Percentiles rank a stretch among this genome's conserved stretches.
Conservation (phyloP, 2,888 invertebrate genomes). For the Trissoscelio sp. region DNA sequence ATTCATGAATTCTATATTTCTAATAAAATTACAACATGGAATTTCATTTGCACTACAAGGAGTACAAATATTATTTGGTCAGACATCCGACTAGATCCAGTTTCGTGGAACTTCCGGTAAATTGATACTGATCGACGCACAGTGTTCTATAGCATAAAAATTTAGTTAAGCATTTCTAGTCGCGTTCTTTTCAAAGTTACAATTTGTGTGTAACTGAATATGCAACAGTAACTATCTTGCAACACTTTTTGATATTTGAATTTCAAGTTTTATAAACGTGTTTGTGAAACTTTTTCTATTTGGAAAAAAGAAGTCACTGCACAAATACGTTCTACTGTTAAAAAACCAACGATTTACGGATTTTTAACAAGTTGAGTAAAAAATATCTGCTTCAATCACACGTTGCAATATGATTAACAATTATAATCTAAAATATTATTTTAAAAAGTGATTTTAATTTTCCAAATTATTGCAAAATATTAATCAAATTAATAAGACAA, state of each 20-base stretch:
- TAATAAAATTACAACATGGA: conserved; percentile 26
- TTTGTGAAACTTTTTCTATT: conserved; percentile 19
- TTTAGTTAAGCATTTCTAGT: conserved; percentile 24
- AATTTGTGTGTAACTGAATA: conserved; percentile 20
- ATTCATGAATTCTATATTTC: too few relatives aligned
- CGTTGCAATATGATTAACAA: not conserved
- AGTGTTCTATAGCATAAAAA: conserved; percentile 5
- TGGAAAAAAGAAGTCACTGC: not conserved
- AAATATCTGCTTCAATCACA: not conserved
- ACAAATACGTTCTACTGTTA: not conserved
- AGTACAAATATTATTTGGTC: conserved; percentile 50
- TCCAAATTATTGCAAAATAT: too few relatives aligned
- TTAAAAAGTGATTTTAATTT: too few relatives aligned
- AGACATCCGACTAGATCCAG: conserved; percentile 26
- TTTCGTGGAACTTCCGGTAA: conserved; percentile 22
- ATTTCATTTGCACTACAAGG: conserved; percentile 27
- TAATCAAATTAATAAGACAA: too few relatives aligned
- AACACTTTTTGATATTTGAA: conserved; percentile 1
- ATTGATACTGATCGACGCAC: conserved; percentile 48
- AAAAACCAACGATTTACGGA: not conserved
- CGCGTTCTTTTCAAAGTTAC: not conserved
- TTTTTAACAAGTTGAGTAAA: not conserved
- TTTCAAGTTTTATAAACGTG: conserved; percentile 4
- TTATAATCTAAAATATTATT: too few relatives aligned
- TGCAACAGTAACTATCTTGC: not conserved